These are phyloP conservation scores for Drosophila sechellia DNA, from an alignment of 1,140 invertebrate genomes.

Conservation along the genomic window DNA sequence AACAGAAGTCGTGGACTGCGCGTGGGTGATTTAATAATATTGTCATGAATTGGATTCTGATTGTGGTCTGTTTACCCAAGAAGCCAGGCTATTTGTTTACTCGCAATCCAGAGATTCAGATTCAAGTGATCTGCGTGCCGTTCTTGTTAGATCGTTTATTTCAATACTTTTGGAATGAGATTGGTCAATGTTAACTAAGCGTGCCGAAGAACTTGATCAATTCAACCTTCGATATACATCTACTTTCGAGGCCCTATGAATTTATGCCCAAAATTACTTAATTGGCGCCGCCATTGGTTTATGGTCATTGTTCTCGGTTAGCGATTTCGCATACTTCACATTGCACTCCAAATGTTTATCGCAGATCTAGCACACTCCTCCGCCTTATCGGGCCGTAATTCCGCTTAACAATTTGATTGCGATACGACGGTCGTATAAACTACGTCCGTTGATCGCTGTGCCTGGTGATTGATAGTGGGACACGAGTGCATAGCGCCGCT, in stretches of 20 bases:
- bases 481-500: conserved; percentile 47
- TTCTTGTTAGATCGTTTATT: conserved; percentile 31
- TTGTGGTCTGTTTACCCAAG: conserved; percentile 40
- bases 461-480: conserved; percentile 9
- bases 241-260: neutral
- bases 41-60: conserved; percentile 55
- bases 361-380: conserved; percentile 54
- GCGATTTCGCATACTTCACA: conserved; percentile 30
- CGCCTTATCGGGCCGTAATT: conserved; percentile 58
- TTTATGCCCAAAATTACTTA: conserved; percentile 3
- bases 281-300: conserved; percentile 29
- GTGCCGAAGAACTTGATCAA: conserved; percentile 29
- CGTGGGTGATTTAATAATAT: conserved; percentile 64
- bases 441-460: conserved; percentile 11
- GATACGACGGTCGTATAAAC: conserved; percentile 44
- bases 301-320: conserved; percentile 20
- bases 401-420: conserved; percentile 61
- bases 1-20: conserved; percentile 7
- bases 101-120: conserved; percentile 3
- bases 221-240: conserved; percentile 43
- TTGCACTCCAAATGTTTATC: conserved; percentile 57
- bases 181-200: conserved; percentile 53
- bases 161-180: conserved; percentile 19
- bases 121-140: conserved; percentile 15
- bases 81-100: conserved; percentile 10